Conservation (phyloP, 2,888 invertebrate species). For the Cyclophora albipunctata region DNA sequence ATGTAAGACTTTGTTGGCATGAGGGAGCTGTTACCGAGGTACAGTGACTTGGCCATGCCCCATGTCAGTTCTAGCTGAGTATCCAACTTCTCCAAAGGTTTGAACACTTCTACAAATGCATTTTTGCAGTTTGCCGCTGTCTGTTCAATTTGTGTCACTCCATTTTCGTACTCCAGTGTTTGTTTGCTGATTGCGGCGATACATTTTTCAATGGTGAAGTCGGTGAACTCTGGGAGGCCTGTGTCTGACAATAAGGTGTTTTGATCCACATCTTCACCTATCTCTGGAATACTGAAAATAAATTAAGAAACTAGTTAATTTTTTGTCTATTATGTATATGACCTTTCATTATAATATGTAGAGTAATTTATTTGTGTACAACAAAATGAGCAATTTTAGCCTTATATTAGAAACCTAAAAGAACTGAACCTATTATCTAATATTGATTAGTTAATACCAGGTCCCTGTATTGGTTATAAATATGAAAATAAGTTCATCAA, state of each 20-base stretch:
- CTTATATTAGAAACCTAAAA: no score
- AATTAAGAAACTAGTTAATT: not conserved
- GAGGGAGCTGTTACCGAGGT: conserved; percentile 83
- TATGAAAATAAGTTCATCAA: no score
- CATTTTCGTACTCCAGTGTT: conserved; percentile 86
- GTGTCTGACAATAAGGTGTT: conserved; percentile 83
- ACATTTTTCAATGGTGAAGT: conserved; percentile 88
- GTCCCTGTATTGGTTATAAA: no score
- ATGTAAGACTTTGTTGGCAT: conserved; percentile 88
- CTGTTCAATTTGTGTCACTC: conserved; percentile 81
- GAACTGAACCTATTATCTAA: no score
- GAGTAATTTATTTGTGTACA: no score
- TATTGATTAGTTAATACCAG: no score
- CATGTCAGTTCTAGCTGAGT: conserved; percentile 87
- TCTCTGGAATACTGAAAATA: conserved; percentile 83
- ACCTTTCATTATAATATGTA: no score
- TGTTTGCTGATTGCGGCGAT: conserved; percentile 89
- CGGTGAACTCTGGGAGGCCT: conserved; percentile 87
- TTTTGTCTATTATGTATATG: no score
- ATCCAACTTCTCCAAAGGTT: conserved; percentile 83
- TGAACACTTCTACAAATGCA: conserved; percentile 81
- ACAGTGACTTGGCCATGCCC: conserved; percentile 90
- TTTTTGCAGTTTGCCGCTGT: conserved; percentile 62
- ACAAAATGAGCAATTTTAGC: no score
- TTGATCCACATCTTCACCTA: conserved; percentile 87